Evolutionary conservation across 2,797 vertebrate genomes (phyloP).

Genomic region (Eulemur albifrons): DNA sequence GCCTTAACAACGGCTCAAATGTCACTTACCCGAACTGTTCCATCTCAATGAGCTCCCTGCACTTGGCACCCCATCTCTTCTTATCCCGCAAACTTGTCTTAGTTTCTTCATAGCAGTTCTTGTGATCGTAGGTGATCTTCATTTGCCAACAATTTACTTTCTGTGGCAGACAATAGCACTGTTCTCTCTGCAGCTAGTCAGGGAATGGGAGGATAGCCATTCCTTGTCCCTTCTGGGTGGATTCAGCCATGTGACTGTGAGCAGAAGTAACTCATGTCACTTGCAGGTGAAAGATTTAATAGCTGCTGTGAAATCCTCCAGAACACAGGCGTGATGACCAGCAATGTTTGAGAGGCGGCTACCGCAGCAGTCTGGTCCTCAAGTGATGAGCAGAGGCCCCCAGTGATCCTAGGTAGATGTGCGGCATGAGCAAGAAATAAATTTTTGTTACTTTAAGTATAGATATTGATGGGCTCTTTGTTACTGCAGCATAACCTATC

Average conservation of each 20-base stretch:
- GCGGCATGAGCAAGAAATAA: neutral
- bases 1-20: neutral
- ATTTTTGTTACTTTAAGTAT: neutral
- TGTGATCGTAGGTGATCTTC: neutral
- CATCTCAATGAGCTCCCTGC: too few species aligned
- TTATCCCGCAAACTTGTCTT: too few species aligned
- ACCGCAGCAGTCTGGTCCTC: neutral
- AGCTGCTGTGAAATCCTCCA: neutral
- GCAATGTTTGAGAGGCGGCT: neutral
- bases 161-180: too few species aligned
- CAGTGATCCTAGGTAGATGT: neutral
- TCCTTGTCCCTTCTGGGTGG: neutral
- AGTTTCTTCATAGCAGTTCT: neutral
- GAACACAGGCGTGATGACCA: fast-evolving
- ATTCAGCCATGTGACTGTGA: neutral
- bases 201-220: neutral
- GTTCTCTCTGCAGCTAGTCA: neutral
- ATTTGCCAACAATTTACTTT: neutral
- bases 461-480: neutral
- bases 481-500: neutral
- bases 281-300: neutral
- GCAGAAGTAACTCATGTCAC: neutral
- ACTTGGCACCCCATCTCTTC: neutral
- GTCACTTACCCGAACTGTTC: too few species aligned
- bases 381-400: neutral